Evolutionary conservation across 2,888 invertebrate species (phyloP).

Genomic region (Apotomis capreana): DNA sequence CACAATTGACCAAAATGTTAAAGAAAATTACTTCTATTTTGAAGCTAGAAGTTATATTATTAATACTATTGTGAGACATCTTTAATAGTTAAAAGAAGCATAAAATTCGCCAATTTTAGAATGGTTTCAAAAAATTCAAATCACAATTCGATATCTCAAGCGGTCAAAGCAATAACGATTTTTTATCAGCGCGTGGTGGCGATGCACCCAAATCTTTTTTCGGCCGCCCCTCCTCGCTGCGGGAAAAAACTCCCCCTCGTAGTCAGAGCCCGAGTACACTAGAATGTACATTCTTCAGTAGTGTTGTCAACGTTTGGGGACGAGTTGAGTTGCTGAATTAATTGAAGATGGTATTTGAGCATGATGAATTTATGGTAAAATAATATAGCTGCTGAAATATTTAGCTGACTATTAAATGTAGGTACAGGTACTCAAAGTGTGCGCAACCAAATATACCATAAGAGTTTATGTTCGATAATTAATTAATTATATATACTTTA

Average conservation of each 20-base stretch:
- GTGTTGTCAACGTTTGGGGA: background rate
- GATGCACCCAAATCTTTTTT: background rate
- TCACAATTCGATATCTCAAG: background rate
- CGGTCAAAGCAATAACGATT: background rate
- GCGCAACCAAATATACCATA: too few species aligned
- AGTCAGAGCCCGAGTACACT: background rate
- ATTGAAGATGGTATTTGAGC: background rate
- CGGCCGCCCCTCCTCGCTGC: background rate
- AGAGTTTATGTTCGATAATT: too few species aligned
- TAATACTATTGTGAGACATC: too few species aligned
- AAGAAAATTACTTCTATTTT: too few species aligned
- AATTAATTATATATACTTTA: too few species aligned
- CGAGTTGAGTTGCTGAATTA: background rate
- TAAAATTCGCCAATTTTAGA: too few species aligned
- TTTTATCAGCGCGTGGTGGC: background rate
- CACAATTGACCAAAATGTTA: too few species aligned
- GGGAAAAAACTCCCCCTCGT: background rate
- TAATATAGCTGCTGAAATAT: background rate
- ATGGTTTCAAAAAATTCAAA: background rate
- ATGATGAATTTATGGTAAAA: background rate
- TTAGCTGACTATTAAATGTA: background rate
- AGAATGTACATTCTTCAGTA: background rate
- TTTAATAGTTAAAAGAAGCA: too few species aligned
- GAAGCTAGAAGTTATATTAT: too few species aligned
- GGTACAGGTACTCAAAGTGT: too few species aligned